Evolutionary conservation across 2,888 invertebrate species (phyloP), one percentile per base, ranked within the genome.

Genomic region (Brenthis hecate): DNA sequence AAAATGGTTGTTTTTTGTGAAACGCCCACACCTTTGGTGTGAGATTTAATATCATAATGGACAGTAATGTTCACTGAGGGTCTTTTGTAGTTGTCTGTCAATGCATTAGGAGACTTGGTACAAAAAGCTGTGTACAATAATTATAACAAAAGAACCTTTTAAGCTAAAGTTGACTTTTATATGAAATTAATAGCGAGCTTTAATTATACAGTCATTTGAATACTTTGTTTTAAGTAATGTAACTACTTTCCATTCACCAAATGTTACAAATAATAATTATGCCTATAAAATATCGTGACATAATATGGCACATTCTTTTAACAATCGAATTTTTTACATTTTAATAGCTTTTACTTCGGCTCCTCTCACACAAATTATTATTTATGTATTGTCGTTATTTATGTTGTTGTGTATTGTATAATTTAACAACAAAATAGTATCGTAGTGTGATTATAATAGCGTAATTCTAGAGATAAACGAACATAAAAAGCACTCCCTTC

Each of bases 21-120:
- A 70, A 65, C 68, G 68, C 70, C 71, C 73, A 73, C 73, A 76
- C 75, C 74, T 77, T 76, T 71, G 73, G 70, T 68, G 74, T 74
- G 77, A 74, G 76, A 78, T 78, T 79, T 74, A 80, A 80, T 80
- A 80, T 75, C 76, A 72, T 80, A 80, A 80, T 80, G 78, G 77
- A 76, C 75, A 76, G 62, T 71, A 73, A 73, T 76, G 75, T 75
- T 74, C 74, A 73, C 72, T 70, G 69, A 74, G 73, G 76, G 75
- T 76, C 72, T 69, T 77, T 74, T 75, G 73, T 72, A 70, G 66
- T 68, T 66, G 72, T 66, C 72, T 71, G 65, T 73, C 74, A 70
- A 72, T 70, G 72, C 71, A 75, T 74, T 75, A 72, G 70, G 64
- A 48, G 53, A 65, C 63, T 57, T 23, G 23, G 67, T 62, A 69